Percentiles rank a stretch among this genome's conserved stretches.
phyloP scores from a whole-genome alignment of 1,140 invertebrate genomes.

The Drosophila fuyamai region DNA sequence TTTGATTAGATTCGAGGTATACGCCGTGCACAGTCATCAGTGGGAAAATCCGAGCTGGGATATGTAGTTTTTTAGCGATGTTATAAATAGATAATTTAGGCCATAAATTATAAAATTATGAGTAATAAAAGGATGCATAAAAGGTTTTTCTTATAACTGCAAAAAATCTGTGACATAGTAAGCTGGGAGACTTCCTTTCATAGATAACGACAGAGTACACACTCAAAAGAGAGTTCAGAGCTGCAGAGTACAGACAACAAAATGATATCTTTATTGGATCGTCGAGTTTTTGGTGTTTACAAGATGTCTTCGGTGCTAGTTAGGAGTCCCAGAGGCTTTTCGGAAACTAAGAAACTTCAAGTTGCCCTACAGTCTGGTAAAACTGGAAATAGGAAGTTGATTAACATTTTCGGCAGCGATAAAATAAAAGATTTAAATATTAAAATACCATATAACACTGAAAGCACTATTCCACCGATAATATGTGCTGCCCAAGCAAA shows the following conservation, averaged over 20 bases:
- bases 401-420: neutral
- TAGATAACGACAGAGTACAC: neutral
- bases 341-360: constrained; percentile 6
- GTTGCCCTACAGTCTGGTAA: neutral
- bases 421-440: constrained; percentile 1
- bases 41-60: constrained; percentile 29
- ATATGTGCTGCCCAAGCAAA: neutral
- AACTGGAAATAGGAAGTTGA: neutral
- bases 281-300: neutral
- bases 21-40: constrained; percentile 5
- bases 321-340: neutral
- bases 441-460: neutral
- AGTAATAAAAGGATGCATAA: constrained; percentile 10
- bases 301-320: neutral
- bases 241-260: constrained; percentile 21
- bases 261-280: constrained; percentile 27
- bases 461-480: neutral
- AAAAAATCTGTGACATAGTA: neutral
- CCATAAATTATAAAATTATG: constrained; percentile 6
- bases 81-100: constrained; percentile 25
- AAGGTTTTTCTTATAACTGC: constrained; percentile 6
- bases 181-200: constrained; percentile 6
- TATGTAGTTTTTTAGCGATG: constrained; percentile 6
- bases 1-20: constrained; percentile 36
- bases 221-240: neutral